Evolutionary conservation across 2,888 invertebrate genomes (phyloP), one percentile per base, ranked within the genome.

Genomic region (Cyclophora albipunctata): DNA sequence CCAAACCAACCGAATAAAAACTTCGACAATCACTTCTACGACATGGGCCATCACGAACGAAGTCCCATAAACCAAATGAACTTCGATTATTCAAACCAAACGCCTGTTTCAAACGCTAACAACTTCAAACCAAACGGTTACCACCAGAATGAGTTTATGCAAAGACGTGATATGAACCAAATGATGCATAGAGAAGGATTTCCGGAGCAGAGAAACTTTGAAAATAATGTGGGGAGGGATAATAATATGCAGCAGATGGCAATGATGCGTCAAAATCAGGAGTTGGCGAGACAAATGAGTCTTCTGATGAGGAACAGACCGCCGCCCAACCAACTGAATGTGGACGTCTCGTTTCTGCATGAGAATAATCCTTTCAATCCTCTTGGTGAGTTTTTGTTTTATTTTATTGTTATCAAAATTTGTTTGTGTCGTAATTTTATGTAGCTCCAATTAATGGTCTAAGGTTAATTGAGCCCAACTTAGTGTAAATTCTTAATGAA

Each of bases 271-370:
- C 88, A 84, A 58, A 81, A 81, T 20, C 87, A 87, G 47, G 88
- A 88, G 58, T 58, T 87, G 48, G 85, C 85, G 3, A 62, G 86
- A 3, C 88, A 87, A 49, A 86, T 88, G 88, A 80, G 72, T 42
- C 47, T 87, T 53, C 60, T 88, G 7, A 86, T 87, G 77, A 73
- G 86, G 51, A 86, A 74, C 57, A 66, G 84, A 44, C 86, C 84
- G 0, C 86, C 84, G 4, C 83, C 84, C 0, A 86, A 80, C 53
- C 86, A 71, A 47, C 57, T 88, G 52, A 88, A 88, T 45, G 85
- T 88, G 0, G 88, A 87, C 46, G 88, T 88, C 2, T 83, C 84
- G 1, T 87, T 84, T 57, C 55, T 88, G 48, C 88, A 86, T 49
- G 88, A 88, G 50, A 85, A 83, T 49, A 69, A 80, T 47, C 85